These are phyloP conservation scores for Diprion similis DNA, from an alignment of 1,140 invertebrate species.

Conservation along the genomic window DNA sequence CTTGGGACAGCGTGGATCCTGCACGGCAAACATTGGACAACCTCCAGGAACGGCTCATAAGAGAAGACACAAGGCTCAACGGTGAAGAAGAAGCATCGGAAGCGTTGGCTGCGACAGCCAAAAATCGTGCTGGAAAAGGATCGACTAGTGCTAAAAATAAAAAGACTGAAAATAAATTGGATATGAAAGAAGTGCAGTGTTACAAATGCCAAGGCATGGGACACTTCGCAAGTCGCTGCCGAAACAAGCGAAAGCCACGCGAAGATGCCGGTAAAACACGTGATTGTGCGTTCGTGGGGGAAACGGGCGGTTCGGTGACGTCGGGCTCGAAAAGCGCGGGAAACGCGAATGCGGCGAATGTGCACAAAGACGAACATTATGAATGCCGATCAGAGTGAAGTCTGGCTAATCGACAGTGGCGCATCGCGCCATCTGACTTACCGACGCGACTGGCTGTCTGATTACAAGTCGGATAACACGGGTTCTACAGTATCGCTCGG, in stretches of 20 bases:
- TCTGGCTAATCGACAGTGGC: constrained; percentile 13
- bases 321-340: constrained; percentile 19
- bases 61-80: constrained; percentile 14
- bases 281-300: constrained; percentile 12
- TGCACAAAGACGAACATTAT: neutral
- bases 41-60: constrained; percentile 20
- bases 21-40: constrained; percentile 26
- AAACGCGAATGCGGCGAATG: neutral
- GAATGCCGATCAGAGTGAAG: constrained; percentile 11
- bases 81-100: constrained; percentile 4
- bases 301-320: constrained; percentile 2
- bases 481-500: constrained; percentile 3
- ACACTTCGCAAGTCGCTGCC: constrained; percentile 23
- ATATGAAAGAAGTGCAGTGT: constrained; percentile 21
- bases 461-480: constrained; percentile 14
- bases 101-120: constrained; percentile 14
- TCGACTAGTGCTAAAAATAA: constrained; percentile 9
- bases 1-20: constrained; percentile 31
- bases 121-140: neutral
- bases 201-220: constrained; percentile 21
- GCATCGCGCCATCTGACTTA: neutral
- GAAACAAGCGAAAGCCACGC: constrained; percentile 19
- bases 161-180: constrained; percentile 21
- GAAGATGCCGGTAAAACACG: neutral
- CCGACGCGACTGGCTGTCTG: constrained; percentile 9